Evolutionary conservation across 2,113 vertebrate species (phyloP).

Genomic region (Plectropomus leopardus): DNA sequence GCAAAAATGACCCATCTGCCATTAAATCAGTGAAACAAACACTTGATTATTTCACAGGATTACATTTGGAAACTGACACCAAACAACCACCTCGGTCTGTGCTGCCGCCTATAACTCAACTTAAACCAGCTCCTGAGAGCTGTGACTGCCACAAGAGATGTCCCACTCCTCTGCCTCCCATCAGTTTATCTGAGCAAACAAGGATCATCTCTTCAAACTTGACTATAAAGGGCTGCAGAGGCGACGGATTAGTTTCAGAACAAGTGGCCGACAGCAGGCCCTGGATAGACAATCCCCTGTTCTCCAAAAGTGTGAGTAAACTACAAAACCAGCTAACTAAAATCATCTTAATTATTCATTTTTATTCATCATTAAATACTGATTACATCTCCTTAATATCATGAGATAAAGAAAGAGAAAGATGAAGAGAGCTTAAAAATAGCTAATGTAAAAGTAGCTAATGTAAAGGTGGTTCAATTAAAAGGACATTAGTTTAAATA

Average conservation of each 20-base stretch:
- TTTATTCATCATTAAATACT: neutral
- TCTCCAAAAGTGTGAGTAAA: slow-evolving; percentile 59
- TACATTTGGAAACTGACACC: neutral
- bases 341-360: no score
- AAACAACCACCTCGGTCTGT: slow-evolving; percentile 6
- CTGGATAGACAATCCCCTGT: slow-evolving; percentile 31
- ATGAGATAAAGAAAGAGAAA: neutral
- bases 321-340: neutral
- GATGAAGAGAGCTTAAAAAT: no score
- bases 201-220: neutral
- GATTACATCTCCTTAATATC: neutral
- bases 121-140: neutral
- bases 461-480: neutral
- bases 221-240: neutral
- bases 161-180: slow-evolving; percentile 19
- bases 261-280: slow-evolving; percentile 17
- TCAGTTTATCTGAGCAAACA: slow-evolving; percentile 29
- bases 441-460: no score
- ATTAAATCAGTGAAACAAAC: slow-evolving; percentile 9
- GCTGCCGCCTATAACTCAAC: slow-evolving; percentile 14
- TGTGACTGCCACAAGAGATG: neutral
- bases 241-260: neutral
- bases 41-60: neutral
- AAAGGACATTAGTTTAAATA: neutral
- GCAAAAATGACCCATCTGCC: neutral